These are phyloP conservation scores for Brachyrhaphis roseni DNA, from an alignment of 2,797 vertebrate genomes.

Conservation along the genomic window DNA sequence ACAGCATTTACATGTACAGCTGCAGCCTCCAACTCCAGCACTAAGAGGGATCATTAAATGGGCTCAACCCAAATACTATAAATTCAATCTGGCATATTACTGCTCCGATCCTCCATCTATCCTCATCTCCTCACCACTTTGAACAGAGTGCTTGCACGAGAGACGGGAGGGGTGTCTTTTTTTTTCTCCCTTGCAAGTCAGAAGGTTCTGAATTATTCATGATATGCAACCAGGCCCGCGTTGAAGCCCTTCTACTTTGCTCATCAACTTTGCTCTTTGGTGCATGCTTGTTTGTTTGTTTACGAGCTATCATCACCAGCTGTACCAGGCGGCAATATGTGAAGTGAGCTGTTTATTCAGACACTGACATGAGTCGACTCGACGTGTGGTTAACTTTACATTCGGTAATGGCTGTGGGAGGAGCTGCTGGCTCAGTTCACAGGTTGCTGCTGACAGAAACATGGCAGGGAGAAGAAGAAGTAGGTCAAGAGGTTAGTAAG, in stretches of 20 bases:
- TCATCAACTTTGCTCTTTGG: constrained; percentile 23
- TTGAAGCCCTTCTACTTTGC: constrained; percentile 49
- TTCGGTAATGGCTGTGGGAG: constrained; percentile 36
- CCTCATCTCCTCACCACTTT: constrained; percentile 28
- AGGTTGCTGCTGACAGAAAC: constrained; percentile 47
- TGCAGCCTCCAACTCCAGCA: constrained; percentile 32
- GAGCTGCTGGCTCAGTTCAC: constrained; percentile 22
- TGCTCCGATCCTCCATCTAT: constrained; percentile 41
- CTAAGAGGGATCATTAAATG: constrained; percentile 51
- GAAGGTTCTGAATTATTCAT: constrained; percentile 69
- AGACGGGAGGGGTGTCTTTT: constrained; percentile 12
- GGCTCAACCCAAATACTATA: constrained; percentile 63
- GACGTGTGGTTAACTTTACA: constrained; percentile 17
- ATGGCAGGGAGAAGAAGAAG: constrained; percentile 47
- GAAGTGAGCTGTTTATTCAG: constrained; percentile 43
- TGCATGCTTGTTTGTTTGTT: constrained; percentile 48
- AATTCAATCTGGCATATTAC: constrained; percentile 63
- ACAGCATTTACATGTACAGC: constrained; percentile 62
- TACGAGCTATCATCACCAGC: constrained; percentile 33
- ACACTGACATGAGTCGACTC: constrained; percentile 24
- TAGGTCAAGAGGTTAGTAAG: constrained; percentile 67
- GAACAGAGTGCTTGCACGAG: constrained; percentile 12
- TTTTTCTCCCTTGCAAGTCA: constrained; percentile 41
- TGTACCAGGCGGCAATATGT: constrained; percentile 12
- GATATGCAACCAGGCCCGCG: constrained; percentile 51